Evolutionary conservation across 2,113 vertebrate genomes (phyloP), one percentile per base, ranked within the genome.

Genomic region (Neolamprologus devosi): DNA sequence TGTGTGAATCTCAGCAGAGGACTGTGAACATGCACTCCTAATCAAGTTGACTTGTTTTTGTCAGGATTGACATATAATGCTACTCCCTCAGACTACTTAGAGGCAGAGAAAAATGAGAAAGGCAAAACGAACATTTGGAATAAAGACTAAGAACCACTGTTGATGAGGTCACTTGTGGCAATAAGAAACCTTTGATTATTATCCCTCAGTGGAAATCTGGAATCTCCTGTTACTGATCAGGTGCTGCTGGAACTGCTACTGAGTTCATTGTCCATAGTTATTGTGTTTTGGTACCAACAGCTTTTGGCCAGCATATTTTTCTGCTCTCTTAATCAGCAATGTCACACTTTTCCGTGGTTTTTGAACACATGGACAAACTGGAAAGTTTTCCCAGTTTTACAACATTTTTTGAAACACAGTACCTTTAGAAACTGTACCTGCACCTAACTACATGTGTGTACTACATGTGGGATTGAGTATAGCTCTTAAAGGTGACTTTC

Each of bases 1-100:
- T 73, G 49, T 95, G 93, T 92, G 91, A 95, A 91, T 94, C 86
- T 90, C 81, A 88, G 84, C 90, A 92, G 78, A 82, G 82, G 14
- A 54, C 17, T 89, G 93, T 90, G 82, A 96, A 92, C 83, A 85
- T 5, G 51, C 54, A 80, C 84, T 88, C 60, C 63, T 33, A 68
- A 83, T 40, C 45, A 81, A 84, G 88, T 83, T 30, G 42, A 26
- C 37, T 82, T 30, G 30, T 85, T 78, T 91, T 57, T 88, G 57
- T 78, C 73, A 30, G 73, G 45, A 26, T 8, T 47, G 37, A 55
- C 35, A n/a, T 70, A 7, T 17, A 82, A 17, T 10, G 19, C 26
- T 55, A 13, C 73, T 47, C 53, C 21, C 17, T 78, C 26, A 33
- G 53, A 54, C 23, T 83, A 3, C 8, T 54, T 40, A 19, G 21